Evolutionary conservation across 1,140 invertebrate species (phyloP), one percentile per base, ranked within the genome.

Genomic region (Drosophila miranda): DNA sequence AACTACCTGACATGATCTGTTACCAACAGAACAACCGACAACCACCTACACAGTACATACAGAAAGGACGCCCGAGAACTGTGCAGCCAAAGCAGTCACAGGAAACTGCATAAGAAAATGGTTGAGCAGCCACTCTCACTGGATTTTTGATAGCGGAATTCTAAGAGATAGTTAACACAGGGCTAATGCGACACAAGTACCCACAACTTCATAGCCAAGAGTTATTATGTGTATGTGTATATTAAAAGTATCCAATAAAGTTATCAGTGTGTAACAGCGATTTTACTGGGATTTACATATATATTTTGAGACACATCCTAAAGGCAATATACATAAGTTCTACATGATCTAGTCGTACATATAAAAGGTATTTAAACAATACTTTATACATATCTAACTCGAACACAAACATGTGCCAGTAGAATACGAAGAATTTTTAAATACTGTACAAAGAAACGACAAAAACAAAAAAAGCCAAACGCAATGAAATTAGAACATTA

Each of bases 221-320:
- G 45, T 62, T 68, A 63, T 76, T 48, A 62, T 73, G 69, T 67
- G 57, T 70, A 67, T 78, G 45, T 75, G 59, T 78, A 62, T 75
- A 71, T 59, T 73, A 79, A 76, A 73, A 72, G 75, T 75, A 81
- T 71, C 78, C 50, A 82, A 82, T 86, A 83, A 84, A 83, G 30
- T 41, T 64, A 64, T 74, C 59, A 84, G 74, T 81, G 81, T 75
- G 70, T 45, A 81, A 45, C 19, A 63, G 75, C 44, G 46, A 28
- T 42, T 58, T 66, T 63, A 55, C 59, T 58, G 71, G 69, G 60
- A 58, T 54, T 58, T 77, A 71, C 21, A 48, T 44, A 55, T 53
- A 64, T 75, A 56, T 46, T 58, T 60, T 70, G 58, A 28, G 49
- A 57, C 59, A 53, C 71, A 55, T 44, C 19, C 53, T 61, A 60